Conservation (phyloP, 2,797 vertebrate species). For the Oreortyx pictus region DNA sequence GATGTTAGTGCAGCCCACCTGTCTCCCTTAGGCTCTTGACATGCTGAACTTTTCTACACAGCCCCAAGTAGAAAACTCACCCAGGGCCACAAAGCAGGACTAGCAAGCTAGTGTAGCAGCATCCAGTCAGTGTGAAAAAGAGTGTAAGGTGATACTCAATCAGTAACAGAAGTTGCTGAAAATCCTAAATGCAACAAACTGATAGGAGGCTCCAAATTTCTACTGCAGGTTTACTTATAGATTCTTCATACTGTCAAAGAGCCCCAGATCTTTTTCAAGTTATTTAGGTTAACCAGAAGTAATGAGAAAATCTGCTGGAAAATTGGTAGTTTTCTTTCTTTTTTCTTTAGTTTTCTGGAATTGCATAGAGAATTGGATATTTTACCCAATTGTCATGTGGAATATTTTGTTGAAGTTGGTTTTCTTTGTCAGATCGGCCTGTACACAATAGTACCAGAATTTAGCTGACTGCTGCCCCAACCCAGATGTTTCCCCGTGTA, state of each 20-base stretch:
- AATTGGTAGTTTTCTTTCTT: not conserved
- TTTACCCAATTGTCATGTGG: not conserved
- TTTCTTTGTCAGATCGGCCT: slow-evolving; percentile 22
- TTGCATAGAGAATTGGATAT: not conserved
- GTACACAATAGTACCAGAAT: not conserved
- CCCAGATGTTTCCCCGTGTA: not conserved
- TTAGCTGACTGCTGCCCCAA: slow-evolving; percentile 38
- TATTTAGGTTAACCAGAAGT: not conserved
- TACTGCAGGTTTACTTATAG: not conserved
- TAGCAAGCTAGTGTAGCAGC: not conserved
- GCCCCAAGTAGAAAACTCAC: not conserved
- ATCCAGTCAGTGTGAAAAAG: not conserved
- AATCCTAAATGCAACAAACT: not conserved
- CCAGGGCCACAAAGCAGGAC: not conserved
- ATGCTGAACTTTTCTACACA: not conserved
- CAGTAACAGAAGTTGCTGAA: not conserved
- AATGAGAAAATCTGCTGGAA: not conserved
- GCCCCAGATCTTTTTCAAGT: not conserved
- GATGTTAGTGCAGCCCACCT: not conserved
- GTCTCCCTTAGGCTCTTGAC: not conserved
- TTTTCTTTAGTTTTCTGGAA: not conserved
- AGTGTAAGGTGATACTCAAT: not conserved
- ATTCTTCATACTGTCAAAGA: not conserved
- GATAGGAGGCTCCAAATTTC: not conserved
- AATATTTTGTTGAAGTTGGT: not conserved